Evolutionary conservation across 2,888 invertebrate genomes (phyloP).

Genomic region (Aromia moschata): DNA sequence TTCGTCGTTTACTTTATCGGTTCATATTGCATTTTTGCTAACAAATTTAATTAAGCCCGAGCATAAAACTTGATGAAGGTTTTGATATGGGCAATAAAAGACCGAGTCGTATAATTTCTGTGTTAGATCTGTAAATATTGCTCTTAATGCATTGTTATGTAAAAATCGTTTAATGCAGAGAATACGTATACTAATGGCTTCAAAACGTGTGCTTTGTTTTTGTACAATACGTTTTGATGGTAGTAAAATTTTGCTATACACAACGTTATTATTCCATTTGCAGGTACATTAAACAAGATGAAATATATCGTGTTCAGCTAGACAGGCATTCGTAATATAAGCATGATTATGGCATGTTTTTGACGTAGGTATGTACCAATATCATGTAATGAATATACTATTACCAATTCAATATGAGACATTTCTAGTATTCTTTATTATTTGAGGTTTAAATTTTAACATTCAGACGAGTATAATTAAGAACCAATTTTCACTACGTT

Average conservation of each 20-base stretch:
- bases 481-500: too few relatives aligned
- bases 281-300: too few relatives aligned
- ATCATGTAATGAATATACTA: too few relatives aligned
- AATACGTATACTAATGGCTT: background rate
- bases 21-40: background rate
- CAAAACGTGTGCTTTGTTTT: background rate
- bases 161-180: background rate
- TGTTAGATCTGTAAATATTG: background rate
- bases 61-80: background rate
- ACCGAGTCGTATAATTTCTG: background rate
- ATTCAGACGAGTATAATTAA: too few relatives aligned
- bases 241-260: background rate
- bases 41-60: background rate
- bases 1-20: background rate
- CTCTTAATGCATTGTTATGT: background rate
- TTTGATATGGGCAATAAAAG: background rate
- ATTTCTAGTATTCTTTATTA: too few relatives aligned
- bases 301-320: too few relatives aligned
- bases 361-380: too few relatives aligned
- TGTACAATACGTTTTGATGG: constrained; percentile 1
- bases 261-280: background rate
- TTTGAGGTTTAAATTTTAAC: too few relatives aligned
- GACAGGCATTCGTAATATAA: too few relatives aligned
- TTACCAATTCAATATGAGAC: too few relatives aligned
- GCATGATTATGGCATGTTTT: too few relatives aligned